Percentiles rank a stretch among this genome's conserved stretches.
phyloP scores from a whole-genome alignment of 2,888 invertebrate species.

The Dasysyrphus albostriatus region DNA sequence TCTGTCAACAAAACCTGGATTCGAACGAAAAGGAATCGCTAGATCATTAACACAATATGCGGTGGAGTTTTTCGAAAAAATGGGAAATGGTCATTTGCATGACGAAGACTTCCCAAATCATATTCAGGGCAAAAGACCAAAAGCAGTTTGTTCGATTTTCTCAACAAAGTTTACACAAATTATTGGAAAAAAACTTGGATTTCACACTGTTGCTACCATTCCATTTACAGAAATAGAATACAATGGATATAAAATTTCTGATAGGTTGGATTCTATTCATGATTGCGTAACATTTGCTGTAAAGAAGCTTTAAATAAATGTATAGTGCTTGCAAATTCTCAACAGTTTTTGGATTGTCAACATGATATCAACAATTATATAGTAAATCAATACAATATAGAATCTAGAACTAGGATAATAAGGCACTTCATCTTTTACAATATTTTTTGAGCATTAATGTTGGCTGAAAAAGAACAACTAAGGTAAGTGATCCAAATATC shows the following conservation, averaged over 20 bases:
- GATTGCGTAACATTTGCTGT: background rate
- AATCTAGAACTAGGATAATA: no score
- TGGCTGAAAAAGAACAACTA: no score
- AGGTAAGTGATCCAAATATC: no score
- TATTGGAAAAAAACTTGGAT: background rate
- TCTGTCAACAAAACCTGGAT: background rate
- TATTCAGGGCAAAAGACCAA: background rate
- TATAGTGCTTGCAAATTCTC: no score
- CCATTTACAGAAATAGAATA: background rate
- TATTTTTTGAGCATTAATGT: no score
- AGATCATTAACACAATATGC: background rate
- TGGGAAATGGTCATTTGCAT: background rate
- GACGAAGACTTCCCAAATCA: background rate
- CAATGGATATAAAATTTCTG: background rate
- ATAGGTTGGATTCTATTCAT: background rate
- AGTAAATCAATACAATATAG: no score
- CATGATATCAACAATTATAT: no score
- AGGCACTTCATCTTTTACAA: no score
- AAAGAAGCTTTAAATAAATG: background rate
- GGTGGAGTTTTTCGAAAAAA: background rate
- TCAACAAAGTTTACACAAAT: background rate
- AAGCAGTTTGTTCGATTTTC: background rate
- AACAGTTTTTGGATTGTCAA: no score
- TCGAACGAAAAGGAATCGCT: background rate
- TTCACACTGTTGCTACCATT: background rate